Base-by-base conservation (phyloP, 35 echinoderm and acorn worm species). In the Heliocidaris tuberculata region DNA sequence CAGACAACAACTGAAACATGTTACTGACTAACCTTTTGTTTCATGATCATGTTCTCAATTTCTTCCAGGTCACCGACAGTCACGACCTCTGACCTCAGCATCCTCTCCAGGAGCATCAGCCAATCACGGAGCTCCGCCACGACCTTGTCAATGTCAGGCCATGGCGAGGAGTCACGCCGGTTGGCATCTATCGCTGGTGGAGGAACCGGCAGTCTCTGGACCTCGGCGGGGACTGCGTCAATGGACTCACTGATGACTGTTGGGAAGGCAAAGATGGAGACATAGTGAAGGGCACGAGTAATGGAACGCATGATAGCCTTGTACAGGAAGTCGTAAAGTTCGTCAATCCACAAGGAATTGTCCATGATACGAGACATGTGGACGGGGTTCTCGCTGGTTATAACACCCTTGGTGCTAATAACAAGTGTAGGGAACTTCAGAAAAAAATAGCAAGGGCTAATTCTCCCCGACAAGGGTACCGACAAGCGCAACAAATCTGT, bases 51-150 rank as follows among this genome's bases (percentile, higher is more conserved):
- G 49, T 97, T 97, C 60, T 99, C 98, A 88, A 99, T 99, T 54
- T 99, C 98, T 65, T 99, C 97, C 94, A 99, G 86, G 87, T 99
- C 98, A 10, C 97, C 97, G 1, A 99, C 97, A 24, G 97, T 97
- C 12, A 99, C 98, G 9, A 96, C 94, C 85, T 99, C 97, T 2
- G 94, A 94, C 48, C 95, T 50, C 48, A 99, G 61, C 96, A 97
- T 99, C 92, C 97, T 91, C 86, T 99, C 98, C 56, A 99, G 93
- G 2, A 99, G 95, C 31, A 95, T 94, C 48, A 99, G 92, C 97
- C 98, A 97, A 71, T 97, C 97, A 19, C 98, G 97, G 13, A 99
- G 95, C 90, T 97, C 97, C 2, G 98, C 97, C 30, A 97, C 96
- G 52, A 96, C 93, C 86, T 97, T 99, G 92, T 99, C 98, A 87